A percentile compares a stretch with the other conserved stretches of the same genome.
Evolutionary conservation across 2,888 invertebrate genomes (phyloP).

Genomic region (Coremacera marginata): DNA sequence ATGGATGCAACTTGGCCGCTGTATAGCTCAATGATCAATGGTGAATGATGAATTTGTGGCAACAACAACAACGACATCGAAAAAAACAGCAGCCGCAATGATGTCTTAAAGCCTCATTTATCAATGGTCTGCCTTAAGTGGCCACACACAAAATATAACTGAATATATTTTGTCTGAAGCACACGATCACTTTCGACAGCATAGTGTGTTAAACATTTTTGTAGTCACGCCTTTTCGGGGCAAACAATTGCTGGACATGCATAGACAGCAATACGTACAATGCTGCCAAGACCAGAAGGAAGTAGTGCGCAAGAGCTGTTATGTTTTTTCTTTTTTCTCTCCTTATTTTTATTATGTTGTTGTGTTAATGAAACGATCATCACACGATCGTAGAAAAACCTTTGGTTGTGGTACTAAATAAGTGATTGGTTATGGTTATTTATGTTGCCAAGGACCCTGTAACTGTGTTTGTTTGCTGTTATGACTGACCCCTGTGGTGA

Average conservation of each 20-base stretch:
- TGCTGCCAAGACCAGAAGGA: background rate
- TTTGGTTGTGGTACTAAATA: background rate
- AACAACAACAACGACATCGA: background rate
- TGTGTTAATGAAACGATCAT: slow-evolving; percentile 17
- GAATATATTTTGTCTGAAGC: background rate
- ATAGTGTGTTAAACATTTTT: background rate
- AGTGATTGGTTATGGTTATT: background rate
- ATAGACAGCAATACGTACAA: background rate
- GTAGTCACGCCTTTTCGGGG: slow-evolving; percentile 13
- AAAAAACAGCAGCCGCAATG: background rate
- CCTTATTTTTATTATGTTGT: background rate
- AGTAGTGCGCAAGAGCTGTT: background rate
- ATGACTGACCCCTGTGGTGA: slow-evolving; percentile 30
- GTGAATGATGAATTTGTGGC: background rate
- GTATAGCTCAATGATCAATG: slow-evolving; percentile 1
- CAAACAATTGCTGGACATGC: background rate
- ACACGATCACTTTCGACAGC: slow-evolving; percentile 1
- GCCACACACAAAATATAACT: background rate
- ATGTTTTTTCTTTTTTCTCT: background rate
- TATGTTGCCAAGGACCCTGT: slow-evolving; percentile 14
- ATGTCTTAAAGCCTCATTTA: slow-evolving; percentile 25
- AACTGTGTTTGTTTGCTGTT: background rate
- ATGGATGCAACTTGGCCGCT: background rate
- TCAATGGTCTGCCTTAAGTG: background rate
- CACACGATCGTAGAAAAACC: background rate